These are phyloP conservation scores for Etheostoma cragini DNA, from an alignment of 2,113 vertebrate genomes.

Conservation along the genomic window DNA sequence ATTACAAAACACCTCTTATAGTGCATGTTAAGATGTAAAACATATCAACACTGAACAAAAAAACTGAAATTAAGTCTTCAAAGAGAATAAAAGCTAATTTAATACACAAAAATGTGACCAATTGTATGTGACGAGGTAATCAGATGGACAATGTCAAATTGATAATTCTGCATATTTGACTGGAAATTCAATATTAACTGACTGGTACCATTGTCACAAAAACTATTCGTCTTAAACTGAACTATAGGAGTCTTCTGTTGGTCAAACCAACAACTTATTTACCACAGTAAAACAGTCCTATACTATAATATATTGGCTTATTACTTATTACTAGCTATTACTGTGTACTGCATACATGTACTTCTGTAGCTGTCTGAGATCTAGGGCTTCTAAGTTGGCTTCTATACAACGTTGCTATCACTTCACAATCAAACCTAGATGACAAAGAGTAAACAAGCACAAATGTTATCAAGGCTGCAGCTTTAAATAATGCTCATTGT, in stretches of 20 bases:
- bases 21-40: background rate
- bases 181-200: background rate
- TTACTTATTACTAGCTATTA: background rate
- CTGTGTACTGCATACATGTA: constrained; percentile 1
- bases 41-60: background rate
- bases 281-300: background rate
- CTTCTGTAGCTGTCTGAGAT: constrained; percentile 1
- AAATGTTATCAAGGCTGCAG: constrained; percentile 35
- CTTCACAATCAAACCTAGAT: constrained; percentile 43
- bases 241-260: background rate
- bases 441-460: constrained; percentile 44
- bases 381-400: constrained; percentile 11
- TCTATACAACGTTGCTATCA: background rate
- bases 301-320: background rate
- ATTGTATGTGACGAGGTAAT: background rate
- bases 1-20: background rate
- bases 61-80: background rate
- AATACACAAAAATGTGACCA: background rate
- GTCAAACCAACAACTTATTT: background rate
- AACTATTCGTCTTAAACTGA: background rate
- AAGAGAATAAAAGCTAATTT: background rate
- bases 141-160: background rate
- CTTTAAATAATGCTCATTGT: constrained; percentile 26
- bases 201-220: background rate
- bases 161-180: background rate